These are phyloP conservation scores for Daphoenositta chrysoptera DNA, from an alignment of 2,113 vertebrate species.

Conservation along the genomic window DNA sequence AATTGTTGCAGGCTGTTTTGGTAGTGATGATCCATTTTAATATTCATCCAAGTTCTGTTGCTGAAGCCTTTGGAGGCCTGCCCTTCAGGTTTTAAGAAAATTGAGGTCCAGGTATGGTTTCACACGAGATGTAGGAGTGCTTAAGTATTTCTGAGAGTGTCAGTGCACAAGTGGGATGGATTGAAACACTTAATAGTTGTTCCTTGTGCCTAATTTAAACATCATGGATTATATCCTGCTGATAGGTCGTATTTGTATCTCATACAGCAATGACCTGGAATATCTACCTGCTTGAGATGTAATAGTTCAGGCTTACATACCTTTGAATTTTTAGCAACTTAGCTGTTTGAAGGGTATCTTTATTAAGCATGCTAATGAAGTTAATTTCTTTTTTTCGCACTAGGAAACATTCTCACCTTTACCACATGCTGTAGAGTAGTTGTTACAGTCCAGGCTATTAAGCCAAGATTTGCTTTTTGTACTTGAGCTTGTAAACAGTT, in stretches of 20 bases:
- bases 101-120: background rate
- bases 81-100: background rate
- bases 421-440: background rate
- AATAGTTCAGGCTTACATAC: background rate
- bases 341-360: background rate
- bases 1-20: background rate
- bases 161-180: background rate
- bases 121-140: background rate
- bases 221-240: background rate
- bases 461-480: background rate
- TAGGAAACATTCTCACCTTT: background rate
- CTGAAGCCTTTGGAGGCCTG: background rate
- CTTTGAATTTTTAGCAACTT: background rate
- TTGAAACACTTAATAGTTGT: background rate
- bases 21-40: background rate
- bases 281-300: background rate
- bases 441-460: background rate
- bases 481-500: background rate
- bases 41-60: background rate
- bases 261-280: background rate
- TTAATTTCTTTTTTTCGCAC: background rate
- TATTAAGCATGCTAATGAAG: background rate
- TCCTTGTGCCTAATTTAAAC: background rate
- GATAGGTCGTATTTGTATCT: background rate
- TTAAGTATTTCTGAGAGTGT: background rate